phyloP scores from a whole-genome alignment of 2,113 vertebrate genomes.

The Ammospiza caudacuta region DNA sequence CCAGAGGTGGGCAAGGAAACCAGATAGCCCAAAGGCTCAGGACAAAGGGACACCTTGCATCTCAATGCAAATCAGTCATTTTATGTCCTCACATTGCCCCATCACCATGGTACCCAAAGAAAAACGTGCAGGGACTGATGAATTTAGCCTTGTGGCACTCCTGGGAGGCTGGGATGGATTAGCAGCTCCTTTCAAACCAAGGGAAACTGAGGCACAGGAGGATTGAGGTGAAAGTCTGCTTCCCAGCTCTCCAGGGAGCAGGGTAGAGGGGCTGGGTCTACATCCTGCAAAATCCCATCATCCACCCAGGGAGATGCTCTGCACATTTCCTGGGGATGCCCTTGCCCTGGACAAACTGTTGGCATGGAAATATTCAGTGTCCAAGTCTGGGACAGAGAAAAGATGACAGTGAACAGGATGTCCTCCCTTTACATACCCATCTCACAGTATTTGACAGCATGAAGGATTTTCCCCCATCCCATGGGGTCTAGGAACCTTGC shows the following conservation, averaged over 20 bases:
- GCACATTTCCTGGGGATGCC: background rate
- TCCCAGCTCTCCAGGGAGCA: background rate
- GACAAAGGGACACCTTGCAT: background rate
- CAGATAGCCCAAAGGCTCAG: background rate
- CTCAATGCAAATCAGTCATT: background rate
- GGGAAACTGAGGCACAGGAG: background rate
- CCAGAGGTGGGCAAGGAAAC: background rate
- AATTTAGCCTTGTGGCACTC: background rate
- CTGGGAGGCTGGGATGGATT: background rate
- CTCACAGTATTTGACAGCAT: background rate
- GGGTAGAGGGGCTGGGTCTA: background rate
- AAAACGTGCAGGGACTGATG: background rate
- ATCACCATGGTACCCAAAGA: background rate
- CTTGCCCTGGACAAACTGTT: background rate
- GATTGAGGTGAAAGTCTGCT: background rate
- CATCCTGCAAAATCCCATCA: background rate
- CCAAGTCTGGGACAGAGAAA: background rate
- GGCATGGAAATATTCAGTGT: background rate
- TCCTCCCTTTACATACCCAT: background rate
- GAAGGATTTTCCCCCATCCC: background rate
- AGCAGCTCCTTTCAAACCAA: background rate
- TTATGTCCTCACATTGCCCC: background rate
- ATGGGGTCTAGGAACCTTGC: background rate
- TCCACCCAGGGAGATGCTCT: background rate
- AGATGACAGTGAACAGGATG: background rate